Percentiles rank a stretch among this genome's conserved stretches.
Conservation (phyloP, 2,888 invertebrate genomes). For the Zygaena filipendulae region DNA sequence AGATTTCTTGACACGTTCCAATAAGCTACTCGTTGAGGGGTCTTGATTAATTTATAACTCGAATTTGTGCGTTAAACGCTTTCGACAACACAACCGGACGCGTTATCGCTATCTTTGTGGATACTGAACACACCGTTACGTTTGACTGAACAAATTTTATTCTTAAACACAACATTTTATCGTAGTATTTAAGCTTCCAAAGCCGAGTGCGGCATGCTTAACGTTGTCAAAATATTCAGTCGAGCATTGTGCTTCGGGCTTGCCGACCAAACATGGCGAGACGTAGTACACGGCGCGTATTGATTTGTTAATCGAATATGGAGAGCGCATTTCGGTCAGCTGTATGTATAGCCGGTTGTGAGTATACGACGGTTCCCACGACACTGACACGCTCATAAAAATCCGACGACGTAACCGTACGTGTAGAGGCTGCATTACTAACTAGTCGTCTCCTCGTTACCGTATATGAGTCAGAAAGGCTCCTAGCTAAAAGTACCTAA, state of each 20-base stretch:
- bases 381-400: conserved; percentile 63
- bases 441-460: conserved; percentile 39
- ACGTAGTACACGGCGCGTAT: conserved; percentile 45
- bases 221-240: too few species aligned
- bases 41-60: conserved; percentile 57
- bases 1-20: too few species aligned
- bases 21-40: conserved; percentile 31
- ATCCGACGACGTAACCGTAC: conserved; percentile 58
- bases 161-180: conserved; percentile 21
- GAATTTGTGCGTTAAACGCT: conserved; percentile 20
- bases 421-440: conserved; percentile 58
- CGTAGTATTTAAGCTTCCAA: neutral
- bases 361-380: conserved; percentile 67
- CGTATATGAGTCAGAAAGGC: conserved; percentile 34
- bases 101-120: conserved; percentile 34
- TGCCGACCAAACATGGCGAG: conserved; percentile 42
- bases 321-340: conserved; percentile 68
- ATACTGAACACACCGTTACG: conserved; percentile 36
- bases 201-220: too few species aligned
- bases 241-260: too few species aligned
- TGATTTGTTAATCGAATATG: conserved; percentile 65
- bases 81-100: conserved; percentile 42
- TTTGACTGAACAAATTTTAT: conserved; percentile 29
- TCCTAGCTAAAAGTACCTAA: conserved; percentile 23
- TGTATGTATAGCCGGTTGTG: conserved; percentile 53